These are phyloP conservation scores for Ormyrus nitidulus DNA, from an alignment of 2,888 invertebrate species.

Conservation along the genomic window DNA sequence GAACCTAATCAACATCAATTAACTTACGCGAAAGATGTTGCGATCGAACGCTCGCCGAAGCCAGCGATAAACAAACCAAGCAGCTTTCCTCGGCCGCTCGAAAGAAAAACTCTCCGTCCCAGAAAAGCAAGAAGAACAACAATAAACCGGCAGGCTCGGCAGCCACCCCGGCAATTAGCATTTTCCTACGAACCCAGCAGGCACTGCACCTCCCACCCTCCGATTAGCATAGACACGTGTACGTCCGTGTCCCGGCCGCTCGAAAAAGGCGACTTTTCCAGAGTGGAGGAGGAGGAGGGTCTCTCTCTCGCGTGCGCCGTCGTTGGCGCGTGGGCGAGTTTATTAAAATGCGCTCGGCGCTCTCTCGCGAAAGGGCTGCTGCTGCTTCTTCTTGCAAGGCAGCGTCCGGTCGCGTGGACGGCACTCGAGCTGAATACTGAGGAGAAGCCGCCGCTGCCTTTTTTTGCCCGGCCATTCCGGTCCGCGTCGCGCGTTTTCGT, in stretches of 20 bases:
- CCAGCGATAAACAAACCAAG: background rate
- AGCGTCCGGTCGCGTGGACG: conserved; percentile 70
- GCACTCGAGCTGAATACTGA: conserved; percentile 70
- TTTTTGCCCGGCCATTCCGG: too few species aligned
- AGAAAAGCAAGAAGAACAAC: too few species aligned
- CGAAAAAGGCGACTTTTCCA: conserved; percentile 24
- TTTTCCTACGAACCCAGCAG: background rate
- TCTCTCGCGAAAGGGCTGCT: conserved; percentile 29
- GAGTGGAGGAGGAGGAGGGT: conserved; percentile 16
- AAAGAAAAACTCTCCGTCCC: too few species aligned
- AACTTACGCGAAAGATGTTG: background rate
- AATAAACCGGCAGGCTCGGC: too few species aligned
- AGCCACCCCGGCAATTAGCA: conserved; percentile 18
- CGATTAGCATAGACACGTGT: conserved; percentile 50
- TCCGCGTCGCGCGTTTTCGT: too few species aligned
- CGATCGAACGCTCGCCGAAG: background rate
- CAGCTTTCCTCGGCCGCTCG: too few species aligned
- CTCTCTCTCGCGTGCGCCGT: conserved; percentile 22
- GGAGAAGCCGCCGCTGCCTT: background rate
- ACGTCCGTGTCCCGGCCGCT: background rate
- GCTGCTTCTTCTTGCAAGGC: too few species aligned
- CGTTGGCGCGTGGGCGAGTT: conserved; percentile 61
- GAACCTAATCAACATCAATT: too few species aligned
- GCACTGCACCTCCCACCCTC: background rate
- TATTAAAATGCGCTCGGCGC: conserved; percentile 65